A percentile compares a stretch with the other conserved stretches of the same genome.
Evolutionary conservation across 2,113 vertebrate genomes (phyloP).

Genomic region (Cololabis saira): DNA sequence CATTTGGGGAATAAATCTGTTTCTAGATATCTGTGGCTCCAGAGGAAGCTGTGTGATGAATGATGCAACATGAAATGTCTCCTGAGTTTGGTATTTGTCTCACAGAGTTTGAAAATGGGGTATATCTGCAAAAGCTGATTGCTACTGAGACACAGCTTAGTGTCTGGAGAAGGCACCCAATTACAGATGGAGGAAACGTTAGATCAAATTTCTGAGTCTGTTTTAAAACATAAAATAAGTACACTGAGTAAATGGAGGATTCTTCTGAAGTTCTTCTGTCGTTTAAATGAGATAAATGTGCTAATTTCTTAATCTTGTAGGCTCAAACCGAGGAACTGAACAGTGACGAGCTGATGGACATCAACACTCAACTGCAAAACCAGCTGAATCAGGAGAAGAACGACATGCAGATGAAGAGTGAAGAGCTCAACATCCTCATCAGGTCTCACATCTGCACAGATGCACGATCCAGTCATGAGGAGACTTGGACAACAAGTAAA

Average conservation of each 20-base stretch:
- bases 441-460: slow-evolving; percentile 76
- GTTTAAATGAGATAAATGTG: background rate
- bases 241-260: background rate
- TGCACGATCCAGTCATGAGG: background rate
- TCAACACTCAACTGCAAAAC: slow-evolving; percentile 91
- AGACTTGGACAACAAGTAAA: background rate
- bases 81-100: too few relatives aligned
- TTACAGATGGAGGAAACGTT: background rate
- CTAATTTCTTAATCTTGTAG: slow-evolving; percentile 65
- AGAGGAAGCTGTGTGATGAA: too few relatives aligned
- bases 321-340: slow-evolving; percentile 90
- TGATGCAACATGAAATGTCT: too few relatives aligned
- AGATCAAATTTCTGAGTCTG: too few relatives aligned
- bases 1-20: too few relatives aligned
- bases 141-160: too few relatives aligned
- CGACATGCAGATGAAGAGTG: slow-evolving; percentile 94
- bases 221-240: background rate
- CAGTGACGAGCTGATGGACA: slow-evolving; percentile 86
- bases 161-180: too few relatives aligned
- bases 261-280: background rate
- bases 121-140: too few relatives aligned
- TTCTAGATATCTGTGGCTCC: too few relatives aligned
- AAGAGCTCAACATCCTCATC: slow-evolving; percentile 98
- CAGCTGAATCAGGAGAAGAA: slow-evolving; percentile 96
- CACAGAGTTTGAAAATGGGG: too few relatives aligned